phyloP scores from a whole-genome alignment of 2,797 vertebrate genomes.

The Ctenochaetus hawaiiensis region DNA sequence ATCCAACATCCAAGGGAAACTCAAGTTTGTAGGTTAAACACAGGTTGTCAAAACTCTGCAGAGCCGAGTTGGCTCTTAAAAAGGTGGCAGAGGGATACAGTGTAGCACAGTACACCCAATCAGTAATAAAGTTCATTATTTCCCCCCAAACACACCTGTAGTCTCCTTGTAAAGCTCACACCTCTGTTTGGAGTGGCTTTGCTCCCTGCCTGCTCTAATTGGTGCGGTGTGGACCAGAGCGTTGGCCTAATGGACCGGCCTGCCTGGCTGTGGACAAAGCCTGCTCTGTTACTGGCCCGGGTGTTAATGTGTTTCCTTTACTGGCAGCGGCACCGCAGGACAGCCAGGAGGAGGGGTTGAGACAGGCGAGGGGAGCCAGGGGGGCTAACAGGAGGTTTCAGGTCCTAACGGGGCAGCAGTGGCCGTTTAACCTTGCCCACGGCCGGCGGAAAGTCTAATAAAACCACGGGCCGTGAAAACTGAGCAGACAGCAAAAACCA shows the following conservation, averaged over 20 bases:
- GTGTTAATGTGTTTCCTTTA: constrained; percentile 86
- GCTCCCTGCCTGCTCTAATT: constrained; percentile 77
- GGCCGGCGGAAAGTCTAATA: constrained; percentile 82
- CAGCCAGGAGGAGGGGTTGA: constrained; percentile 64
- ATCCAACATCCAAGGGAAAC: constrained; percentile 59
- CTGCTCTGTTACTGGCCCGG: constrained; percentile 78
- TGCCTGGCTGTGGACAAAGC: constrained; percentile 78
- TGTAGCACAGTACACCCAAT: constrained; percentile 67
- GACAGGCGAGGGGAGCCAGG: constrained; percentile 31
- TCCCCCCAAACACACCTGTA: constrained; percentile 77
- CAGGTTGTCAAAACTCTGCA: constrained; percentile 76
- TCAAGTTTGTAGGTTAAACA: constrained; percentile 73
- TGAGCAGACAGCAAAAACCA: constrained; percentile 85
- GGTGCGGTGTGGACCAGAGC: constrained; percentile 71
- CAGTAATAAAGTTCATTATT: constrained; percentile 79
- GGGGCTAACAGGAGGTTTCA: constrained; percentile 60
- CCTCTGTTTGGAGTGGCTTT: constrained; percentile 79
- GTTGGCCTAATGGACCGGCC: constrained; percentile 68
- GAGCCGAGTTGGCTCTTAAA: constrained; percentile 62
- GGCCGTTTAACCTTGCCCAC: constrained; percentile 80
- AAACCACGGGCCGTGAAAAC: constrained; percentile 82
- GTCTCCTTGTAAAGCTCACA: constrained; percentile 80
- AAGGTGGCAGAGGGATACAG: constrained; percentile 69
- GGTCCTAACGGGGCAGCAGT: constrained; percentile 71
- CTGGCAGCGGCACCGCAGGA: constrained; percentile 79